phyloP scores from a whole-genome alignment of 2,797 vertebrate genomes.

The Halcyon chelicuti region DNA sequence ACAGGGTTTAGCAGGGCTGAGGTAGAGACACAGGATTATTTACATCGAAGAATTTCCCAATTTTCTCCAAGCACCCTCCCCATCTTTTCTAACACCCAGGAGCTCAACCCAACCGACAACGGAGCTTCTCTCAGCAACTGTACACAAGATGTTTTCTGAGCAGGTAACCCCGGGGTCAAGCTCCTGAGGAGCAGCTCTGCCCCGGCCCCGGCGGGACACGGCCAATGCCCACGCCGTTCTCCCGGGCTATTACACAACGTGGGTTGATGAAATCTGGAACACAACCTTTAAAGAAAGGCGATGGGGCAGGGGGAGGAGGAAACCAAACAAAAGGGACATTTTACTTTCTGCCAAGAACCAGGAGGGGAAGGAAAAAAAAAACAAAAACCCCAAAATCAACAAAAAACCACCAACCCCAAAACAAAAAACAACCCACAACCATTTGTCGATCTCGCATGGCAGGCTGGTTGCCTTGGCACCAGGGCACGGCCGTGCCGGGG shows the following conservation, averaged over 20 bases:
- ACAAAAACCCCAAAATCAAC: too few relatives aligned
- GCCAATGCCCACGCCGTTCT: not conserved
- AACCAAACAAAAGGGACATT: conserved; percentile 67
- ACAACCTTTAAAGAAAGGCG: conserved; percentile 52
- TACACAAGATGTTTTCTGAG: not conserved
- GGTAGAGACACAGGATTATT: not conserved
- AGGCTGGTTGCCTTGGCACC: conserved; percentile 43
- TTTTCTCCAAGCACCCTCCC: not conserved
- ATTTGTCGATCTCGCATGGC: conserved; percentile 54
- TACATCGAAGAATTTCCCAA: fast-evolving
- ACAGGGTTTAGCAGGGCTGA: not conserved
- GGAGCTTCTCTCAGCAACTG: not conserved
- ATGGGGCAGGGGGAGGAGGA: conserved; percentile 53
- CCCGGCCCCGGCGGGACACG: not conserved
- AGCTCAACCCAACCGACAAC: not conserved
- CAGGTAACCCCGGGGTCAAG: not conserved
- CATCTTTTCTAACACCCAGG: not conserved
- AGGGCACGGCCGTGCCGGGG: not conserved
- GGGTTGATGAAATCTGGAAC: conserved; percentile 61
- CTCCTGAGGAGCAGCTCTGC: not conserved
- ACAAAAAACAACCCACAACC: not conserved
- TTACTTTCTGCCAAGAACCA: conserved; percentile 67
- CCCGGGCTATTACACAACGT: conserved; percentile 36
- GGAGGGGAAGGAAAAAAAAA: conserved; percentile 2
- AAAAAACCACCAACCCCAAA: not conserved